Evolutionary conservation across 2,113 vertebrate genomes (phyloP).

Genomic region (Apteryx owenii): DNA sequence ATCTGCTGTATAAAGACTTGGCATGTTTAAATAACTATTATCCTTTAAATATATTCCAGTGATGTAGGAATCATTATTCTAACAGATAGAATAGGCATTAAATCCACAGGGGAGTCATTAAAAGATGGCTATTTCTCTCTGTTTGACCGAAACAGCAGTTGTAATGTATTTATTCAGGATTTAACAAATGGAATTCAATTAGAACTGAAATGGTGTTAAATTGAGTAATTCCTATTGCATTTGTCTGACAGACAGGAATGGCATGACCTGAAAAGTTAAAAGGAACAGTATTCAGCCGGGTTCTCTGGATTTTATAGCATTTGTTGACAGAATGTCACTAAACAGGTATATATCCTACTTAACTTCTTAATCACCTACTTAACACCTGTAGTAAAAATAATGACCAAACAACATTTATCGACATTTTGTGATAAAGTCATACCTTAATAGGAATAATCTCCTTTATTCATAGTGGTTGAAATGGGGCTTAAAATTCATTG

Average conservation of each 20-base stretch:
- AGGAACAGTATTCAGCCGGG: not conserved
- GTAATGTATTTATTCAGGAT: constrained; percentile 82
- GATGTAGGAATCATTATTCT: constrained; percentile 75
- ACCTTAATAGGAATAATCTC: not conserved
- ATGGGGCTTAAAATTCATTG: not conserved
- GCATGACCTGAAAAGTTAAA: constrained; percentile 55
- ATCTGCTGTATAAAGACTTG: constrained; percentile 69
- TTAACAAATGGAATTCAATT: constrained; percentile 84
- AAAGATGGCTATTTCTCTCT: constrained; percentile 75
- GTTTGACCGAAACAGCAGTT: constrained; percentile 73
- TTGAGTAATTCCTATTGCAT: constrained; percentile 79
- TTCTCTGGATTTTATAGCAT: not conserved
- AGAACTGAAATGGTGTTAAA: constrained; percentile 78
- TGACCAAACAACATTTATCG: not conserved
- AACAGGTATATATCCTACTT: not conserved
- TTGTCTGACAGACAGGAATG: constrained; percentile 67
- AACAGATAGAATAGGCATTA: constrained; percentile 73
- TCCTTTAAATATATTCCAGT: constrained; percentile 72
- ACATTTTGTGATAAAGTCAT: not conserved
- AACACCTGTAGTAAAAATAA: not conserved
- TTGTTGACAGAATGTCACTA: constrained; percentile 50
- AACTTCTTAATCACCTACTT: constrained; percentile 19
- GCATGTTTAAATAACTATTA: constrained; percentile 78
- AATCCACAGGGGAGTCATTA: constrained; percentile 79
- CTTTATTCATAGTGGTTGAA: not conserved